Base-by-base conservation (phyloP, 2,888 invertebrate species). In the Leptinotarsa tumamoca region DNA sequence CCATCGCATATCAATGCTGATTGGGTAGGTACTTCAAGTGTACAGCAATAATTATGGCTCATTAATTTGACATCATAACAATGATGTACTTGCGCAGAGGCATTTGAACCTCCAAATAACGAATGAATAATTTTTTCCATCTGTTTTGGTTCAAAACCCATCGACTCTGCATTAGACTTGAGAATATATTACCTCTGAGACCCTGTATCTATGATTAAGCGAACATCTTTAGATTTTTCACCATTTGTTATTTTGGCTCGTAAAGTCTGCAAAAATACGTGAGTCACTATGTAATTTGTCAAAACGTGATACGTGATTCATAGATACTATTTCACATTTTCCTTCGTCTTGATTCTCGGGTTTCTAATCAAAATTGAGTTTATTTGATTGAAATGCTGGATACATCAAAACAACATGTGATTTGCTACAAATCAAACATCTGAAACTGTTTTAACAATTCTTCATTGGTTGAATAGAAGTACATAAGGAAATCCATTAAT, bases 91-190 rank as follows among this genome's bases (percentile, higher is more conserved):
- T 70, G 54, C 63, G 54, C 63, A 51, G 10, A 43, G 5, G 78
- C 63, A 73, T 80, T 79, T 87, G 88, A 4, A 77, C 88, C 51
- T 85, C 90, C 21, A 88, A 88, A 50, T 86, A 87, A 74, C 85
- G 89, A 54, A 54, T 54, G 54, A 54, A 54, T n/a, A 0, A 69
- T 79, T 17, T 54, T 76, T 17, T 68, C 68, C 17, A 15, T 51
- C 27, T 68, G 15, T 63, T 73, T 78, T 4, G 72, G 54, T 27
- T 21, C 0, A 74, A 75, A 33, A 5, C 33, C 33, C 5, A 33
- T 33, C 33, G 1, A 5, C 33, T 33, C 33, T 33, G 33, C 33
- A 33, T 72, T 73, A 49, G 70, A 54, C 50, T 71, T 73, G 68
- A 75, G 58, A 51, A 79, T 69, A 68, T 79, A 77, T 14, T 75